These are phyloP conservation scores for Emydura subglobosa DNA, from an alignment of 2,113 vertebrate genomes.

Conservation along the genomic window DNA sequence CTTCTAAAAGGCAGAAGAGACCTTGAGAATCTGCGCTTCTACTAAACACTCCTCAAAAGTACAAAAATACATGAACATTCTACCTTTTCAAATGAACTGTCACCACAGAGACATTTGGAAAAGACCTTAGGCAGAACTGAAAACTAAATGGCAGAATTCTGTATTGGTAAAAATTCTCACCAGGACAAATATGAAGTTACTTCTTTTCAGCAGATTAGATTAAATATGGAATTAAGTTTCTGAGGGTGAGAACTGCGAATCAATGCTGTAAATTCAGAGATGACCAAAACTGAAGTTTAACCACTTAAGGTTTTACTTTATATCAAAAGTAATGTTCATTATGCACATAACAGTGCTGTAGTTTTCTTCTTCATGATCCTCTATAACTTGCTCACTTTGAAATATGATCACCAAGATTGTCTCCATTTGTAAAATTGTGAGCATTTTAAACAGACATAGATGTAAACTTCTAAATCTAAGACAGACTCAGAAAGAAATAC, in stretches of 20 bases:
- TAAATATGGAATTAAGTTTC: conserved; percentile 3
- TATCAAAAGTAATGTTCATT: not conserved
- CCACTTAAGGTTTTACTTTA: not conserved
- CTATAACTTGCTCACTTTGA: not conserved
- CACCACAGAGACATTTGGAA: not conserved
- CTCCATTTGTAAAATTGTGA: not conserved
- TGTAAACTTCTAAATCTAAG: not conserved
- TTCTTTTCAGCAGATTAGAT: not conserved
- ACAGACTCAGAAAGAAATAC: not conserved
- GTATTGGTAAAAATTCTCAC: not conserved
- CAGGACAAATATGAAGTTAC: not conserved
- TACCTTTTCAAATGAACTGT: conserved; percentile 1
- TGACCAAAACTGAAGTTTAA: not conserved
- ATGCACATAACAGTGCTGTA: not conserved
- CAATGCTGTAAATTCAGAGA: not conserved
- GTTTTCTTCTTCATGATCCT: not conserved
- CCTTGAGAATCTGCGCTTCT: not conserved
- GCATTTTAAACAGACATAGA: not conserved
- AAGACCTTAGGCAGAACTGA: conserved; percentile 30
- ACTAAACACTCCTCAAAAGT: not conserved
- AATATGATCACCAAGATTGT: not conserved
- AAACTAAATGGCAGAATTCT: not conserved
- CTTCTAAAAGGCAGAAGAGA: not conserved
- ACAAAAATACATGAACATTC: not conserved
- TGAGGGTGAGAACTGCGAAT: not conserved